These are phyloP conservation scores for Psittacus erithacus DNA, from an alignment of 2,113 vertebrate genomes.

Conservation along the genomic window DNA sequence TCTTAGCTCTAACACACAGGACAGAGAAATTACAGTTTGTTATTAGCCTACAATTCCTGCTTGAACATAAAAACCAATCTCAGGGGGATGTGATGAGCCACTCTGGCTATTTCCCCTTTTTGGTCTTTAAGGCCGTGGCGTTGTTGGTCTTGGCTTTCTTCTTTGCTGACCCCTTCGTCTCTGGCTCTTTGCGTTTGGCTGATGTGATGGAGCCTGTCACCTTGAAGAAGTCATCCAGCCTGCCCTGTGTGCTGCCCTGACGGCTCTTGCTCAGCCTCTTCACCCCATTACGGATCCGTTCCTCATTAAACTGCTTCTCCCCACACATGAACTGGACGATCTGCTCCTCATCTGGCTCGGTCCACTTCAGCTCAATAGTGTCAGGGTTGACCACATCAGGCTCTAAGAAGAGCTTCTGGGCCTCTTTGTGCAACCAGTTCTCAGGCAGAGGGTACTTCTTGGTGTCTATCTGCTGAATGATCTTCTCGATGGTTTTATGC, in stretches of 20 bases:
- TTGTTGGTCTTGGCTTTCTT: conserved; percentile 87
- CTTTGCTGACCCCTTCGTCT: conserved; percentile 85
- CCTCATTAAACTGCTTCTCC: conserved; percentile 97
- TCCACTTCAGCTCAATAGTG: conserved; percentile 88
- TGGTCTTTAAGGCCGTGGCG: conserved; percentile 76
- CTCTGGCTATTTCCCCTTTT: conserved; percentile 78
- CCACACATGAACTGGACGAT: conserved; percentile 89
- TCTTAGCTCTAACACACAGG: neutral
- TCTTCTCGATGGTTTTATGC: conserved; percentile 91
- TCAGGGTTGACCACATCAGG: conserved; percentile 87
- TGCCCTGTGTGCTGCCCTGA: conserved; percentile 94
- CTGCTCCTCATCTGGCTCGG: conserved; percentile 85
- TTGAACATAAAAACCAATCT: neutral
- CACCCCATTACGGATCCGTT: conserved; percentile 88
- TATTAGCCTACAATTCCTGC: neutral
- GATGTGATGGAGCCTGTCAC: conserved; percentile 93
- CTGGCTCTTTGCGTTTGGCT: conserved; percentile 88
- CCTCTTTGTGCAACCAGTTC: conserved; percentile 92
- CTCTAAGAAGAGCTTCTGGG: conserved; percentile 87
- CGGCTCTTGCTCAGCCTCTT: conserved; percentile 89
- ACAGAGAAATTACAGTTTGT: neutral
- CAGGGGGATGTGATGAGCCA: rapidly evolving
- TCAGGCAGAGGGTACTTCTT: conserved; percentile 89
- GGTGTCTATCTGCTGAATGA: conserved; percentile 87
- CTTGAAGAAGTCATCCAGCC: conserved; percentile 94